A percentile compares a stretch with the other conserved stretches of the same genome.
These are phyloP conservation scores for Rhinogobius similis DNA, from an alignment of 2,113 vertebrate genomes.

Conservation along the genomic window DNA sequence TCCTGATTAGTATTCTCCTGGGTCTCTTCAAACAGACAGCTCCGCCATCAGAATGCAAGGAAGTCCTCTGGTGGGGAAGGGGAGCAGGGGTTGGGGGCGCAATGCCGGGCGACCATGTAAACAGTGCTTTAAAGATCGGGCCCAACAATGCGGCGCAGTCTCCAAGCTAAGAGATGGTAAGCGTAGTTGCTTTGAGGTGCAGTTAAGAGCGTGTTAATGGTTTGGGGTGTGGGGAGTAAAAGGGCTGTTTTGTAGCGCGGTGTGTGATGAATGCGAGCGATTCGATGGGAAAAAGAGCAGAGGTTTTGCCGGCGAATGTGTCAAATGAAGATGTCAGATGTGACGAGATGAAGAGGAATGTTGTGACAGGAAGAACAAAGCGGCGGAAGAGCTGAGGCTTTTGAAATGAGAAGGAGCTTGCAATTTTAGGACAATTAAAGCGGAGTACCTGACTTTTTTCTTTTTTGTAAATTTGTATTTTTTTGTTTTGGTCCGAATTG, in stretches of 20 bases:
- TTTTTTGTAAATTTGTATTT: too few relatives aligned
- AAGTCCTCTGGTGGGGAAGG: constrained; percentile 62
- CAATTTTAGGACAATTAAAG: not conserved
- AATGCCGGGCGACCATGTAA: constrained; percentile 67
- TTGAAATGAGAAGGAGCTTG: not conserved
- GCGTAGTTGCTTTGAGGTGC: constrained; percentile 9
- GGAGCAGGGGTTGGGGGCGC: constrained; percentile 33
- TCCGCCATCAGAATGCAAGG: constrained; percentile 72
- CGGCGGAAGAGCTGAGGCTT: not conserved
- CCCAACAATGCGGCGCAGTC: constrained; percentile 53
- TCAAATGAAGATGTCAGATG: constrained; percentile 13
- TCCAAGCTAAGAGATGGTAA: constrained; percentile 31
- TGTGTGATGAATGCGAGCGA: constrained; percentile 13
- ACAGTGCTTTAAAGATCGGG: constrained; percentile 65
- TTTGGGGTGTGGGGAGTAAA: not conserved
- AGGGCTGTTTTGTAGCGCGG: not conserved
- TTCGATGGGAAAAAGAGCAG: not conserved
- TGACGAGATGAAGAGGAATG: constrained; percentile 13
- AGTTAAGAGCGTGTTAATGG: constrained; percentile 6
- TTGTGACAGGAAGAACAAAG: constrained; percentile 32
- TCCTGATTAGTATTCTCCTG: constrained; percentile 76
- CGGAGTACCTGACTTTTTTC: too few relatives aligned
- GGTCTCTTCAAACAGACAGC: constrained; percentile 56
- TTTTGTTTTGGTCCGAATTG: too few relatives aligned
- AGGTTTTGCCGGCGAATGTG: constrained; percentile 25